Evolutionary conservation across 2,113 vertebrate species (phyloP).

Genomic region (Carassius gibelio): DNA sequence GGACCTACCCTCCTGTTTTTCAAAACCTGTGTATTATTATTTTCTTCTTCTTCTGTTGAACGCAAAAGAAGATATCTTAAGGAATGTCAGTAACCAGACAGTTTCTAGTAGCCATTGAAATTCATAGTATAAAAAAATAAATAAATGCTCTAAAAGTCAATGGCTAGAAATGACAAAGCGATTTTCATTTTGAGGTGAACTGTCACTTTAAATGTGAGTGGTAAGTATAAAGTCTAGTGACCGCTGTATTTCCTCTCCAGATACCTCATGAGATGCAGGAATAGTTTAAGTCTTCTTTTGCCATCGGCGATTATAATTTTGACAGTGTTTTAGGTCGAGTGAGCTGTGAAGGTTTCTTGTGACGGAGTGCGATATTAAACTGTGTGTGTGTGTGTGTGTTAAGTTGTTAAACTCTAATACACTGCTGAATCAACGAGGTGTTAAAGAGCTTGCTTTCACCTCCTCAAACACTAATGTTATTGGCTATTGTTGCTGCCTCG

Average conservation of each 20-base stretch:
- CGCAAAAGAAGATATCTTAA: not conserved
- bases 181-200: not conserved
- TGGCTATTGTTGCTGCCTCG: conserved; percentile 24
- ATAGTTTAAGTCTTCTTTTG: not conserved
- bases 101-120: not conserved
- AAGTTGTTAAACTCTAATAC: conserved; percentile 7
- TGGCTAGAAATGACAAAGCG: no score
- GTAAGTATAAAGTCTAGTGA: not conserved
- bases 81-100: not conserved
- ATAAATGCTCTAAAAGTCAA: no score
- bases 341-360: not conserved
- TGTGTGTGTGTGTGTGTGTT: not conserved
- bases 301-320: not conserved
- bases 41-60: not conserved
- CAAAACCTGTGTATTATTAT: not conserved
- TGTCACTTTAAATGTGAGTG: not conserved
- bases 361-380: conserved; percentile 1
- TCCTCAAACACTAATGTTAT: not conserved
- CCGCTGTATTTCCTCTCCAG: not conserved
- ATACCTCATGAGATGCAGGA: not conserved
- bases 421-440: not conserved
- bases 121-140: not conserved
- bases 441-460: conserved; percentile 17
- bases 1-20: not conserved
- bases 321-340: not conserved